Evolutionary conservation across 2,797 vertebrate species (phyloP).

Genomic region (Falco biarmicus): DNA sequence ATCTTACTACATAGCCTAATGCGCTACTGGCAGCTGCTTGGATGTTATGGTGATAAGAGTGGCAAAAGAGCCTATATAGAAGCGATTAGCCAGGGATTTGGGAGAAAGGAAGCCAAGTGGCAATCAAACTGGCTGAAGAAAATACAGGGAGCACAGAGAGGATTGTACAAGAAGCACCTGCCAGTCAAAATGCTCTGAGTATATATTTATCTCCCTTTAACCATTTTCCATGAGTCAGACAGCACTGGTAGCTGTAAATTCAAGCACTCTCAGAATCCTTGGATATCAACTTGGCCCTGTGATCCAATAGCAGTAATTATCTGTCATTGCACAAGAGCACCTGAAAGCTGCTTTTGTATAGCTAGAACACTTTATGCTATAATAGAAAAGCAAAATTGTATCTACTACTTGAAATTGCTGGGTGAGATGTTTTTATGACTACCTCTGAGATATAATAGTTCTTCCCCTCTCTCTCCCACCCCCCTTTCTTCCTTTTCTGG

Average conservation of each 20-base stretch:
- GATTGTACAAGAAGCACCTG: neutral
- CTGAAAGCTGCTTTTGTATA: neutral
- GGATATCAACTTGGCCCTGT: neutral
- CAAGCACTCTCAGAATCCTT: neutral
- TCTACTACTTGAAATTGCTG: neutral
- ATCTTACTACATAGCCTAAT: neutral
- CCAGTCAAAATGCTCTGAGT: neutral
- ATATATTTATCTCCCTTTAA: conserved; percentile 2
- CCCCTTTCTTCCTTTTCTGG: neutral
- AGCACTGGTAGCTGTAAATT: neutral
- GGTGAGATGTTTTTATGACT: conserved; percentile 7
- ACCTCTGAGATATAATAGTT: neutral
- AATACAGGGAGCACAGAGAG: conserved; percentile 22
- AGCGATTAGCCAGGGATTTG: conserved; percentile 54
- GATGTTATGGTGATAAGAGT: neutral
- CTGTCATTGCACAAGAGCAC: neutral
- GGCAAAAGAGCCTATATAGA: conserved; percentile 27
- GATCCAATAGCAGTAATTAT: neutral
- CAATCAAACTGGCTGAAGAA: conserved; percentile 38
- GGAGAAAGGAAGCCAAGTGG: conserved; percentile 47
- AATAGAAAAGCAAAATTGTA: neutral
- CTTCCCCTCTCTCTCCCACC: neutral
- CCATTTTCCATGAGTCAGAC: neutral
- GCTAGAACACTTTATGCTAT: neutral
- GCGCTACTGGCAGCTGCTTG: neutral